Percentiles rank a stretch among this genome's conserved stretches.
Conservation (phyloP, 2,888 invertebrate genomes). For the Eupithecia subfuscata region DNA sequence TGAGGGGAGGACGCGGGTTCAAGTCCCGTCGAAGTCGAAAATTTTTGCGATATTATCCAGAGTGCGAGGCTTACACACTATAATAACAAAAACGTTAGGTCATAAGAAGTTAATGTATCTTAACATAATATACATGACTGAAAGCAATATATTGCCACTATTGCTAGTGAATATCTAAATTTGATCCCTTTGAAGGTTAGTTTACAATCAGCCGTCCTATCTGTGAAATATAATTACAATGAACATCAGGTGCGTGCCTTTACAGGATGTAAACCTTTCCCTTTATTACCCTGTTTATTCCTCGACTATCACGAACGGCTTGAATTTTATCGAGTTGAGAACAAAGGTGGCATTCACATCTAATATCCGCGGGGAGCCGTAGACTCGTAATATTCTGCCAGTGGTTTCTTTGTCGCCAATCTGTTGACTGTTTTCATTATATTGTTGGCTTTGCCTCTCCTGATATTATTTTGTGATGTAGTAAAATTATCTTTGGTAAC, state of each 20-base stretch:
- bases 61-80: no score
- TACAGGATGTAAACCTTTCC: conserved; percentile 34
- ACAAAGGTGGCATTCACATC: conserved; percentile 43
- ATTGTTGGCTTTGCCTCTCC: conserved; percentile 29
- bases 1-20: no score
- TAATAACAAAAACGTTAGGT: no score
- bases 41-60: no score
- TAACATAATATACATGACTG: neutral
- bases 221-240: conserved; percentile 19
- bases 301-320: conserved; percentile 34
- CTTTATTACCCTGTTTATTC: conserved; percentile 40
- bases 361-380: conserved; percentile 41
- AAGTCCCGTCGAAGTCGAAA: no score
- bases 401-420: conserved; percentile 38
- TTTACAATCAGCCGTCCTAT: conserved; percentile 11
- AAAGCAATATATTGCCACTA: neutral
- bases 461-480: conserved; percentile 26
- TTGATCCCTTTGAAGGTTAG: conserved; percentile 1
- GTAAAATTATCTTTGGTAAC: conserved; percentile 1
- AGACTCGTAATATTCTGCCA: conserved; percentile 34
- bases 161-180: neutral
- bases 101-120: neutral
- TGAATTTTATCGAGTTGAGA: conserved; percentile 43
- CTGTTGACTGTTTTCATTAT: conserved; percentile 38
- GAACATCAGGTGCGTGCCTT: conserved; percentile 20